Conservation (phyloP, 1,140 invertebrate species). For the Lasaia peninsularis region DNA sequence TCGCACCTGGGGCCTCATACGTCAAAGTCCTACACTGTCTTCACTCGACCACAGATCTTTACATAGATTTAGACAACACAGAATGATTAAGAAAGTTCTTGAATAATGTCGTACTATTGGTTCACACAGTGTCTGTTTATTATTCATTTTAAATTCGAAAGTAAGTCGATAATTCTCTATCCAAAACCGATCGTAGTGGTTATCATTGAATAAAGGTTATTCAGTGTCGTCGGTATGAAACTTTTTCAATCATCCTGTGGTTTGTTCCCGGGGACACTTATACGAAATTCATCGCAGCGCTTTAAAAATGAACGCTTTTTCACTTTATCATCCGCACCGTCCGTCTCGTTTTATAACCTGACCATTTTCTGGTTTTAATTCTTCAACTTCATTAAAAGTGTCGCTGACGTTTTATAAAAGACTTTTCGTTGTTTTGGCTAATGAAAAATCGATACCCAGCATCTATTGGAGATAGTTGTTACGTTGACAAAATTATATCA, state of each 20-base stretch:
- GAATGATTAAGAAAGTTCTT: too few species aligned
- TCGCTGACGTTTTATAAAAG: background rate
- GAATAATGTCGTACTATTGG: too few species aligned
- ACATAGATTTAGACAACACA: too few species aligned
- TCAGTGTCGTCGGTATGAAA: slow-evolving; percentile 35
- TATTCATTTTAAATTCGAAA: too few species aligned
- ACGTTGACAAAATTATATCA: too few species aligned
- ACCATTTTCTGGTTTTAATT: slow-evolving; percentile 9
- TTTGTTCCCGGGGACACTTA: slow-evolving; percentile 18
- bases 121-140: too few species aligned
- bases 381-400: slow-evolving; percentile 16
- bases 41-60: too few species aligned
- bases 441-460: too few species aligned
- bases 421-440: too few species aligned
- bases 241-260: slow-evolving; percentile 41
- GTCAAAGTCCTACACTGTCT: too few species aligned
- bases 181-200: background rate
- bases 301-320: slow-evolving; percentile 10
- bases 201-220: slow-evolving; percentile 13
- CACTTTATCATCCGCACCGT: slow-evolving; percentile 3
- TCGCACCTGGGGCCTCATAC: too few species aligned
- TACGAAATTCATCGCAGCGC: slow-evolving; percentile 14
- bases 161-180: background rate
- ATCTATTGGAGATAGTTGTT: too few species aligned
- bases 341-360: slow-evolving; percentile 8